Evolutionary conservation across 1,140 invertebrate genomes (phyloP).

Genomic region (Macrosteles quadrilineatus): DNA sequence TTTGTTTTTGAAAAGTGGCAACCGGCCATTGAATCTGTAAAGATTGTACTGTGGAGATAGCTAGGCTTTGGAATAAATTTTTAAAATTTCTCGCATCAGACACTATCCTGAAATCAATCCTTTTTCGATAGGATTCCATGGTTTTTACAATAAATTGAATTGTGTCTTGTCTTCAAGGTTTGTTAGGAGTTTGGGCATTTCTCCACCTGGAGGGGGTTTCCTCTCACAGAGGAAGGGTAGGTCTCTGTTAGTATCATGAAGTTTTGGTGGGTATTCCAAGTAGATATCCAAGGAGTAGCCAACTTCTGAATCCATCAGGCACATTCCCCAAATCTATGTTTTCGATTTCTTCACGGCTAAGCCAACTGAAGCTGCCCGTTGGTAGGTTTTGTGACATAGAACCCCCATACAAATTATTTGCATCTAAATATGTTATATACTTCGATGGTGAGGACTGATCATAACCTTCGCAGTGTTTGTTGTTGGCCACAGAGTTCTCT

Average conservation of each 20-base stretch:
- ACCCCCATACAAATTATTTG: too few relatives aligned
- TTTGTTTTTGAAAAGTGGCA: not conserved
- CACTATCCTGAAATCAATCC: constrained; percentile 44
- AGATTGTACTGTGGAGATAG: constrained; percentile 17
- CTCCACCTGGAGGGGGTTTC: too few relatives aligned
- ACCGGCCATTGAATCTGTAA: constrained; percentile 25
- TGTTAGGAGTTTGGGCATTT: not conserved
- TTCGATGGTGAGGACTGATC: too few relatives aligned
- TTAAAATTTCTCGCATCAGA: too few relatives aligned
- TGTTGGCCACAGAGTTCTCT: too few relatives aligned
- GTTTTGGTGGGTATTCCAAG: not conserved
- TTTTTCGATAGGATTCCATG: constrained; percentile 46
- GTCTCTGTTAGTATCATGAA: not conserved
- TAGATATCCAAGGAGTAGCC: not conserved
- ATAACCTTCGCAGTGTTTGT: too few relatives aligned
- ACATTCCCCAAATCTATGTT: not conserved
- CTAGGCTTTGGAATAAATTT: constrained; percentile 24
- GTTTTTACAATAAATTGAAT: constrained; percentile 46
- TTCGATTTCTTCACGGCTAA: too few relatives aligned
- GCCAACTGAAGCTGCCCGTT: too few relatives aligned
- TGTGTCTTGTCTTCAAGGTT: constrained; percentile 33
- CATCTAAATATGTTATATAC: not conserved
- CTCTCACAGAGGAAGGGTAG: too few relatives aligned
- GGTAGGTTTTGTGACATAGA: too few relatives aligned
- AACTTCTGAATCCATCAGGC: not conserved